These are phyloP conservation scores for Drepana arcuata DNA, from an alignment of 1,140 invertebrate genomes.

Conservation along the genomic window DNA sequence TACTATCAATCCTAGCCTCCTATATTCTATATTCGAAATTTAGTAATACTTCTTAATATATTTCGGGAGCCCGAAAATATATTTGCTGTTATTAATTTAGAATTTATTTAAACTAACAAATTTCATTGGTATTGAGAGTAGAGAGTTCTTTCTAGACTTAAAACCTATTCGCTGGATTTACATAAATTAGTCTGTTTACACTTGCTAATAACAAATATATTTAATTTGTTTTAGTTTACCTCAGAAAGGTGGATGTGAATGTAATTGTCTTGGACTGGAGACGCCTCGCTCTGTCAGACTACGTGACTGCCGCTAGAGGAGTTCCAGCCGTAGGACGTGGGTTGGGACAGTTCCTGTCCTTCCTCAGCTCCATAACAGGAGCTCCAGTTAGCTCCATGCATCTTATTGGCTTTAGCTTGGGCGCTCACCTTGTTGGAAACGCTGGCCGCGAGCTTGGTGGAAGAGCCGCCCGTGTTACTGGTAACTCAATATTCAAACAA, in stretches of 20 bases:
- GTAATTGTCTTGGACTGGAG: conserved; percentile 78
- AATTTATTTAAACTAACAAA: neutral
- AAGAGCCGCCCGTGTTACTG: conserved; percentile 26
- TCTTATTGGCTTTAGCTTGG: conserved; percentile 89
- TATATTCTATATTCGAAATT: too few species aligned
- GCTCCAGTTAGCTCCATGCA: conserved; percentile 75
- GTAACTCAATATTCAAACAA: conserved; percentile 13
- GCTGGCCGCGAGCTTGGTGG: conserved; percentile 62
- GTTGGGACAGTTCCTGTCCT: conserved; percentile 61
- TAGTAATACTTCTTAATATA: too few species aligned
- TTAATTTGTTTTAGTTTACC: conserved; percentile 14
- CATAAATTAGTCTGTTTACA: conserved; percentile 72
- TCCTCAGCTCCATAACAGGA: conserved; percentile 38
- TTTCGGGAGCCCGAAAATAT: too few species aligned
- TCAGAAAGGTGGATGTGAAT: conserved; percentile 69
- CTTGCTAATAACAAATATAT: too few species aligned
- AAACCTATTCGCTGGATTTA: neutral
- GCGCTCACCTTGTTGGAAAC: conserved; percentile 91
- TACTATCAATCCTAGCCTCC: too few species aligned
- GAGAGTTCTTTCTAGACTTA: too few species aligned
- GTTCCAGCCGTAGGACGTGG: conserved; percentile 51
- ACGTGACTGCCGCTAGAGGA: conserved; percentile 56
- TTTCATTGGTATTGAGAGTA: too few species aligned
- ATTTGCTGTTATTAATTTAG: neutral
- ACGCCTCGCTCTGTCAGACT: conserved; percentile 60